Base-by-base conservation (phyloP, 2,797 vertebrate species). In the Heteromormyrus szaboi region DNA sequence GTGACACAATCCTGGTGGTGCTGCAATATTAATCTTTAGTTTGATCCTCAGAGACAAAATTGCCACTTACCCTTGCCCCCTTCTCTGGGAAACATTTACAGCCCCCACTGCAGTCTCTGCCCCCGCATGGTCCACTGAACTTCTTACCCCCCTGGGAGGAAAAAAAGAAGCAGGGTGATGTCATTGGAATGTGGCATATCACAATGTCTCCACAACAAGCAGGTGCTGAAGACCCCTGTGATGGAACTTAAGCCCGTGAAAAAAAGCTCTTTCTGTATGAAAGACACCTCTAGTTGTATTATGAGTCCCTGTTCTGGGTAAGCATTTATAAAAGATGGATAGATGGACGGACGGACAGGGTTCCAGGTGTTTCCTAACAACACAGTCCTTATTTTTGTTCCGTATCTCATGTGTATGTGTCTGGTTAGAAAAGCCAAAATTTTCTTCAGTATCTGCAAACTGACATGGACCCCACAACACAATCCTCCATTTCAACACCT, bases 71-170 rank as follows among this genome's bases (percentile, higher is more conserved):
- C 89, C 98, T 97, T 29, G 95, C 96, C 91, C 98, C 98, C 94
- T 99, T 99, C 94, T 99, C 98, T 6, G 98, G 98, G 92, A 96
- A 98, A 94, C 98, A 99, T 91, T 98, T 93, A 92, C 98, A 99
- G 41, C 97, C 97, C 17, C 97, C 96, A 6, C 97, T 99, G 94
- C 98, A 99, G 95, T 99, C 98, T 96, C 98, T 96, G 90, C 98
- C 98, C 91, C 96, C 98, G 89, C 98, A 99, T 1, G 97, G 96
- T 89, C 95, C 97, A 0, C 94, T 96, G 65, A 95, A 94, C 91
- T 96, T 97, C 95, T 99, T 99, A 90, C 96, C 97, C 53, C 97
- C 98, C 98, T 99, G 93, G 19, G 90, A 90, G 62, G 86, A 84
- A 88, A 84, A 84, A 90, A 17, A 14, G 92, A 1, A 86, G 41